Evolutionary conservation across 1,140 invertebrate species (phyloP).

Genomic region (Pygmarrhopalites habei): DNA sequence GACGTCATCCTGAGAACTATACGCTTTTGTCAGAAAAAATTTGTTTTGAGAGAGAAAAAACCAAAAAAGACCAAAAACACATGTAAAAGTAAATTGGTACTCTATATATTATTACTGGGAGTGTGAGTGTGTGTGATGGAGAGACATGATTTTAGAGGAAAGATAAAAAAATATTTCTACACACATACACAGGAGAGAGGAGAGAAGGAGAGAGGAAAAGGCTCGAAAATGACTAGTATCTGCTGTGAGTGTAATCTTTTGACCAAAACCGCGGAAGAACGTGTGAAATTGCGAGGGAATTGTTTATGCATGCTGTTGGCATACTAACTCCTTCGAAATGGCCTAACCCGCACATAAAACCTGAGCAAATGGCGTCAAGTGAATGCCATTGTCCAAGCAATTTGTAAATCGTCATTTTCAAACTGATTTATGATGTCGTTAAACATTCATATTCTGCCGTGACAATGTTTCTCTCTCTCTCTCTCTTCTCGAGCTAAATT

Average conservation of each 20-base stretch:
- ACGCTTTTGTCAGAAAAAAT: no score
- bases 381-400: constrained; percentile 28
- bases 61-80: no score
- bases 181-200: no score
- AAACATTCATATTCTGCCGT: constrained; percentile 12
- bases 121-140: not conserved
- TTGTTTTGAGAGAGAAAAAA: no score
- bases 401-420: constrained; percentile 31
- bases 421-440: constrained; percentile 25
- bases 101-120: no score
- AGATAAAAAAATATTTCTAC: no score
- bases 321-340: constrained; percentile 23
- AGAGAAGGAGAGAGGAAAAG: constrained; percentile 6
- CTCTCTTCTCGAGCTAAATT: no score
- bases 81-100: no score
- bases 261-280: constrained; percentile 22
- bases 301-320: constrained; percentile 27
- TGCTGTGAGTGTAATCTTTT: constrained; percentile 1
- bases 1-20: constrained; percentile 1
- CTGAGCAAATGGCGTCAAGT: constrained; percentile 21
- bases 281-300: constrained; percentile 27
- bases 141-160: no score
- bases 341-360: constrained; percentile 19
- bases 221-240: not conserved
- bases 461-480: constrained; percentile 5